These are phyloP conservation scores for Mixornis gularis DNA, from an alignment of 2,113 vertebrate species.

Conservation along the genomic window DNA sequence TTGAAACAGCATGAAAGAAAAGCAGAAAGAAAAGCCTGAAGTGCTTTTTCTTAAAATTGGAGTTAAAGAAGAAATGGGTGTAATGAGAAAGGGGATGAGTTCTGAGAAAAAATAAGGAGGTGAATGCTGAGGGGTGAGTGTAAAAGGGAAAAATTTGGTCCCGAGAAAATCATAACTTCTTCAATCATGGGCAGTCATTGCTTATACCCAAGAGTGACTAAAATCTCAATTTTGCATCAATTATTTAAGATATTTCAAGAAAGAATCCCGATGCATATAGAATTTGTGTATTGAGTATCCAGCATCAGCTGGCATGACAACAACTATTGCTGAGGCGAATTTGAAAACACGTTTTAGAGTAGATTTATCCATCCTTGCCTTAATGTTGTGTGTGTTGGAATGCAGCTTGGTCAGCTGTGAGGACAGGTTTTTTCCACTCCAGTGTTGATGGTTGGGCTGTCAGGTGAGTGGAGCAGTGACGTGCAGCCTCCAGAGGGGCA, in stretches of 20 bases:
- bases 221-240: background rate
- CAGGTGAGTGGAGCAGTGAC: background rate
- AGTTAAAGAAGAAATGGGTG: background rate
- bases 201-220: background rate
- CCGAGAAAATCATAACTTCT: background rate
- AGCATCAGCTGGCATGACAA: background rate
- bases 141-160: background rate
- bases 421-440: background rate
- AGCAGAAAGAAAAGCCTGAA: background rate
- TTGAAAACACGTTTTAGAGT: background rate
- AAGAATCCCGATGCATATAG: background rate
- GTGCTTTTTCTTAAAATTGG: background rate
- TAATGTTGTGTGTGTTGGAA: background rate
- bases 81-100: background rate
- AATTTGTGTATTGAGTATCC: background rate
- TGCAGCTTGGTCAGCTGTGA: background rate
- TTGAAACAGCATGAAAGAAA: background rate
- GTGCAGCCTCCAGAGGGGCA: background rate
- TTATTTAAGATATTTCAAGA: background rate
- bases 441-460: background rate
- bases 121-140: background rate
- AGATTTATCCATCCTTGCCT: background rate
- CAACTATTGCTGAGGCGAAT: background rate
- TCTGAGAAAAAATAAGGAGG: background rate
- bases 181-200: background rate